Evolutionary conservation across 2,888 invertebrate genomes (phyloP), one percentile per base, ranked within the genome.

Genomic region (Nemapogon koenigi): DNA sequence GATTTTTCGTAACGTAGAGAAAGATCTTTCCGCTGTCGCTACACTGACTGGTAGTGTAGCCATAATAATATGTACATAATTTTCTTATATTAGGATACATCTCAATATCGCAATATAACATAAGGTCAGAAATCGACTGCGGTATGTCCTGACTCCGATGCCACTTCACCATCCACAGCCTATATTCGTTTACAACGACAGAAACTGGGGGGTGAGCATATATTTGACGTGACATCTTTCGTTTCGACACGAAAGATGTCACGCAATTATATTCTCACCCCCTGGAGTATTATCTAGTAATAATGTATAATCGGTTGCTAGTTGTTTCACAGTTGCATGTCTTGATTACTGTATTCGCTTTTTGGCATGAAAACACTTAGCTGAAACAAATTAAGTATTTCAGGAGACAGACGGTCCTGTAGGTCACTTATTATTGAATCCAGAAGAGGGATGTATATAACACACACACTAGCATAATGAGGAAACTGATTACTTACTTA

Each of bases 401-500:
- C 50, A 35, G 48, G 44, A 38, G 49, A 47, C 7, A 45, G 43
- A 14, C 46, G 36, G 16, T 45, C 41, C 26, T 46, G 40, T 3
- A 49, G 38, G 32, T 51, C 48, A 36, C 30, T 41, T 27, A 48
- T 44, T 38, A 54, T 43, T 27, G 45, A 43, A 43, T 50, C 50
- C 41, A 56, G 42, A 46, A 57, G 49, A 43, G 55, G 49, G 38
- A 51, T 50, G 44, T 49, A 50, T 39, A 48, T 41, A 25, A 46
- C 40, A 41, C 45, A n/a, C n/a, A n/a, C n/a, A n/a, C n/a, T n/a
- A n/a, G n/a, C n/a, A n/a, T n/a, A n/a, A n/a, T n/a, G 46, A 30
- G 45, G 45, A 38, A 49, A 53, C n/a, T n/a, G n/a, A n/a, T n/a
- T n/a, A n/a, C n/a, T n/a, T n/a, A n/a, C n/a, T n/a, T n/a, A n/a